Conservation (phyloP, 2,797 vertebrate species). For the Ispidina lecontei region DNA sequence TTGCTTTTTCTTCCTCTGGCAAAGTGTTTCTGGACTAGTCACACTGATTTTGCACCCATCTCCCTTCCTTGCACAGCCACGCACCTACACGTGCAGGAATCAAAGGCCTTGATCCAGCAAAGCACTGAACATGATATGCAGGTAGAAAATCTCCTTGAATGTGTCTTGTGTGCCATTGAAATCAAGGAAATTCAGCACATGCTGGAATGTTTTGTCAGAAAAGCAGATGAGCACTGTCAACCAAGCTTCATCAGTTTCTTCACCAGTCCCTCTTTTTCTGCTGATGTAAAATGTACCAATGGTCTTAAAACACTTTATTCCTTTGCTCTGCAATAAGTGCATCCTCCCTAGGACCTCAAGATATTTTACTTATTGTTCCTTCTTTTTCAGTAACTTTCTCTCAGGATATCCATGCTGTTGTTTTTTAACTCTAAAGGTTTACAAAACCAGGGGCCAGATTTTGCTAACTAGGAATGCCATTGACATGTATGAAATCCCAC, state of each 20-base stretch:
- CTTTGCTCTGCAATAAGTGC: background rate
- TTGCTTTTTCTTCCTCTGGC: background rate
- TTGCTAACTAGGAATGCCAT: background rate
- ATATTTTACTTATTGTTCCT: background rate
- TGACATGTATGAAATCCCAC: background rate
- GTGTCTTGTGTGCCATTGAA: fast-evolving
- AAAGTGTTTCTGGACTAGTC: background rate
- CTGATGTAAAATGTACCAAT: fast-evolving
- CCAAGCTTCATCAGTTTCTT: background rate
- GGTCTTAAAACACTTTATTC: background rate
- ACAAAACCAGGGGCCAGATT: background rate
- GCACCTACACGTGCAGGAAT: background rate
- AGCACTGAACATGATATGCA: background rate
- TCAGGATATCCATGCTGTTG: background rate
- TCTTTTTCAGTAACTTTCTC: background rate
- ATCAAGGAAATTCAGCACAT: background rate
- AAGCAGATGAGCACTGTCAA: background rate
- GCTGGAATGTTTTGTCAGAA: background rate
- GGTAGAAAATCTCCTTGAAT: background rate
- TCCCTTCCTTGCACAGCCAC: background rate
- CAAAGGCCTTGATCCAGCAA: background rate
- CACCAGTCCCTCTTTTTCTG: background rate
- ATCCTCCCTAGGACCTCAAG: background rate
- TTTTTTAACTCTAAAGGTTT: background rate
- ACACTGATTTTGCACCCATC: background rate